phyloP scores from a whole-genome alignment of 2,888 invertebrate genomes.

The Plebejus argus region DNA sequence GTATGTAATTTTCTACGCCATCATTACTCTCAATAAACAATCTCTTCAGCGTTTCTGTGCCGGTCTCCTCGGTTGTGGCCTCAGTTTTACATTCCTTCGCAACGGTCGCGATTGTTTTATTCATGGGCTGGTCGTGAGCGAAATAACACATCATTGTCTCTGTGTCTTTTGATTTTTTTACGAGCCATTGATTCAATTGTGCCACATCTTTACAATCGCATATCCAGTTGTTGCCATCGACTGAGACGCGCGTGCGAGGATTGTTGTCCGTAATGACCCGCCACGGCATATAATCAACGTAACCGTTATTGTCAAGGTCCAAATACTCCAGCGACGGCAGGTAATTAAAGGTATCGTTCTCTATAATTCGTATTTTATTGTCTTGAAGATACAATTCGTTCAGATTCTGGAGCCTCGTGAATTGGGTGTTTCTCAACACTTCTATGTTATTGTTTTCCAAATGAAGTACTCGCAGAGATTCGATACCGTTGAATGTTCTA shows the following conservation, averaged over 20 bases:
- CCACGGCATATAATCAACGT: slow-evolving; percentile 89
- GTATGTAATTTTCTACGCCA: slow-evolving; percentile 87
- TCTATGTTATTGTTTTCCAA: slow-evolving; percentile 88
- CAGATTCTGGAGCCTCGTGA: slow-evolving; percentile 87
- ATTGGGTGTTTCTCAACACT: slow-evolving; percentile 88
- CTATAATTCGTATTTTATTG: slow-evolving; percentile 87
- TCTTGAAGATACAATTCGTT: slow-evolving; percentile 88
- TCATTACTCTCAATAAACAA: slow-evolving; percentile 83
- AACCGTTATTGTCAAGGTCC: slow-evolving; percentile 88
- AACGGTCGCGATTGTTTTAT: slow-evolving; percentile 73
- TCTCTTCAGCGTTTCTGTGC: slow-evolving; percentile 78
- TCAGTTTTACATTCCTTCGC: slow-evolving; percentile 82
- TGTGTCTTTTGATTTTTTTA: slow-evolving; percentile 84
- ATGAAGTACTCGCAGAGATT: slow-evolving; percentile 86
- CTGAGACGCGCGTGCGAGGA: slow-evolving; percentile 84
- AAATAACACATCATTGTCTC: slow-evolving; percentile 85
- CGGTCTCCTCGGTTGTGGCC: slow-evolving; percentile 83
- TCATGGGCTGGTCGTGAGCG: slow-evolving; percentile 75
- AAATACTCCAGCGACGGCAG: slow-evolving; percentile 87
- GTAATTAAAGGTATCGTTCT: slow-evolving; percentile 88
- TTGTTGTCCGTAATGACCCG: slow-evolving; percentile 84
- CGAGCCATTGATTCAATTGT: slow-evolving; percentile 85
- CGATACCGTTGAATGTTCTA: slow-evolving; percentile 90
- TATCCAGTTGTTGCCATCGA: slow-evolving; percentile 91
- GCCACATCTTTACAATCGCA: slow-evolving; percentile 89